These are phyloP conservation scores for Carollia perspicillata DNA, from an alignment of 2,113 vertebrate genomes.

Conservation along the genomic window DNA sequence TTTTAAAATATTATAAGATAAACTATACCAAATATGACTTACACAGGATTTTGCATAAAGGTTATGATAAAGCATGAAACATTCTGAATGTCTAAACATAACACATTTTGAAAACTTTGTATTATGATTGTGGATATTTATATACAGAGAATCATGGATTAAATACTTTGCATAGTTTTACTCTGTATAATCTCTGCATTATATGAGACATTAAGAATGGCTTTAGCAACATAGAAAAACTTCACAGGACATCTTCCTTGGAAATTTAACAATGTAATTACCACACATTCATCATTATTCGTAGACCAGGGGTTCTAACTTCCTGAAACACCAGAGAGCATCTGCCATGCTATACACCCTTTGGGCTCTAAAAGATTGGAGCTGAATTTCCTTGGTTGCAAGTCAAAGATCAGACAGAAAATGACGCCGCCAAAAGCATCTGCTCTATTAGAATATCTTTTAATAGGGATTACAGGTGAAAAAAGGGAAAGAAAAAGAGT, in stretches of 20 bases:
- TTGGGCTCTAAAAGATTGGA: background rate
- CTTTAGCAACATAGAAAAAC: background rate
- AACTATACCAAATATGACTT: background rate
- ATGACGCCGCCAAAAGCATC: background rate
- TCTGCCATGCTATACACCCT: background rate
- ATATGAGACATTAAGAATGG: background rate
- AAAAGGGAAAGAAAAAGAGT: background rate
- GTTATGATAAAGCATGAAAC: background rate
- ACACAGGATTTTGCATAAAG: background rate
- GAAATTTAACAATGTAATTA: background rate
- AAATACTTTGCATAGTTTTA: background rate
- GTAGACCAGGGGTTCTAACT: background rate
- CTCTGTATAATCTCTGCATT: background rate
- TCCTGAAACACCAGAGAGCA: background rate
- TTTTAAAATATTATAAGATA: background rate
- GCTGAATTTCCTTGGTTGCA: background rate
- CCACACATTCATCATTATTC: background rate
- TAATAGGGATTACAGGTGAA: constrained; percentile 43
- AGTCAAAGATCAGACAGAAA: constrained; percentile 36
- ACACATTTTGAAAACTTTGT: background rate
- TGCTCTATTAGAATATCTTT: background rate
- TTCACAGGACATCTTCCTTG: background rate
- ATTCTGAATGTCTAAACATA: background rate
- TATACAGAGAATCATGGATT: background rate
- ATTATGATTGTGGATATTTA: background rate